Evolutionary conservation across 2,888 invertebrate genomes (phyloP), one percentile per base, ranked within the genome.

Genomic region (Hoplodrina ambigua): DNA sequence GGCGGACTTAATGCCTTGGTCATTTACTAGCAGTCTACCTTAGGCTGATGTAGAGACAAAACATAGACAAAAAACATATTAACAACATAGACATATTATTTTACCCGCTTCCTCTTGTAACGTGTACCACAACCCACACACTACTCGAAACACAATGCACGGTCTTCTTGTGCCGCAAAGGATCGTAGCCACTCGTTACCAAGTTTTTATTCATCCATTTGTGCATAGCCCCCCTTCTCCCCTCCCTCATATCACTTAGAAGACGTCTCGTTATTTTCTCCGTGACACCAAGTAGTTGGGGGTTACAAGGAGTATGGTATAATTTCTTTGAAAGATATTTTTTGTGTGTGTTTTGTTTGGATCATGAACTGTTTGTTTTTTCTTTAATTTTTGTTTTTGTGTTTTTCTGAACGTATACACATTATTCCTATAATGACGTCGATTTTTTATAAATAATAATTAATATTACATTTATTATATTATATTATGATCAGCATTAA

Each of bases 141-240:
- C 86, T 89, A 89, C 92, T 91, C 85, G 86, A 89, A 90, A 89
- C 89, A 91, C 90, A 91, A 91, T 89, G 86, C 86, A 83, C 76
- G 85, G 83, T 84, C 87, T 85, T 90, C 90, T 91, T 90, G 90
- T 89, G 84, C 86, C 67, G 83, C 85, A 85, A 87, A 87, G 89
- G 79, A 84, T 81, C 79, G 73, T 68, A 75, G 75, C 82, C 86
- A 87, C 88, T 85, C 86, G 89, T 87, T 87, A 87, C 82, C 75
- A 75, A 78, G 78, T 82, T 86, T 84, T 85, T 73, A 78, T 80
- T 83, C 74, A 81, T 69, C 63, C 74, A 73, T 78, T 72, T 75
- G 63, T 74, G 84, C 66, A 65, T 41, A 56, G 56, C 55, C 55
- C 13, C 33, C 10, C 2, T 15, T 20, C 41, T 1, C 20, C 30